Base-by-base conservation (phyloP, 2,113 vertebrate species). In the Dicentrarchus labrax region DNA sequence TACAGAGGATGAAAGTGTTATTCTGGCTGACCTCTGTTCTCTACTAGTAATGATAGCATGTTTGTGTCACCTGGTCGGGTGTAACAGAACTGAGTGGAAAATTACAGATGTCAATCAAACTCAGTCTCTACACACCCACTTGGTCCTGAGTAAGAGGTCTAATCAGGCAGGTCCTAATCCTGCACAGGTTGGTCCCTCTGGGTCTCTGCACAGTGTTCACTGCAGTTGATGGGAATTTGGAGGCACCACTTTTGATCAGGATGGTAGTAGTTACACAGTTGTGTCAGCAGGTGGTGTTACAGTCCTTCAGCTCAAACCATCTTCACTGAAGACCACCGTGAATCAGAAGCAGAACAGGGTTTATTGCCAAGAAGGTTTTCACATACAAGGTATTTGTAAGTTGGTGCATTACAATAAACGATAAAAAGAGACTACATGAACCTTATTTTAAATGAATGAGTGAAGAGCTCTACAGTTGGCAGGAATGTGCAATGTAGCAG, bases 241-340 rank as follows among this genome's bases (percentile, higher is more conserved):
- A 51, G 50, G 19, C 51, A 21, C n/a, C 19, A 9, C 36, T 36
- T 15, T 7, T 3, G 17, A 38, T 1, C 53, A 19, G 2, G 17
- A 11, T 13, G 6, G 2, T 10, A 19, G 70, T 53, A 85, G 62
- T 75, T 64, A 8, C 70, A 24, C 47, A 24, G 54, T 3, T 30
- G 1, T 62, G 0, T 38, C 90, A 65, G 67, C 78, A 87, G 90
- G 22, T 85, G 90, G 90, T 4, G 88, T 0, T 64, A 6, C 30
- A 72, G 54, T 57, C 51, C 60, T 82, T 74, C 19, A 64, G 16
- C 1, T 59, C 6, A 19, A 82, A n/a, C 36, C 75, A 8, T 47
- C 6, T 36, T 0, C 22, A 19, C 39, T 16, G 15, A 4, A 4
- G 48, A 72, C 62, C 15, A 56, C 21, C 64, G 8, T 36, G 45